A percentile compares a stretch with the other conserved stretches of the same genome.
Evolutionary conservation across 2,797 vertebrate species (phyloP).

Genomic region (Rhinichthys osculus): DNA sequence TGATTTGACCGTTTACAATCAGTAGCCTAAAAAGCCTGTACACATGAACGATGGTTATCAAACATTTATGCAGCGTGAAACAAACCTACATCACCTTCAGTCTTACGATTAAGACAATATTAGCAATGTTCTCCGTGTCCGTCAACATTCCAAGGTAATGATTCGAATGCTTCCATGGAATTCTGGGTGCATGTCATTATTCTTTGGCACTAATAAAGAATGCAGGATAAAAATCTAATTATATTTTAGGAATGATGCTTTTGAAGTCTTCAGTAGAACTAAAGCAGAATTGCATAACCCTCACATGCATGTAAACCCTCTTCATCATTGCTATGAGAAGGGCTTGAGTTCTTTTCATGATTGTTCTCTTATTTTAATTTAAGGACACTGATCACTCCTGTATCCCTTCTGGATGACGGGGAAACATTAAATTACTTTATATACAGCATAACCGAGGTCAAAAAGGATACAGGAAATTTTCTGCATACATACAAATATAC

Average conservation of each 20-base stretch:
- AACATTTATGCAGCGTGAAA: not conserved
- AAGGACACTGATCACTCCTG: not conserved
- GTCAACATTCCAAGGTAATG: not conserved
- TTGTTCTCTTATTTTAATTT: not conserved
- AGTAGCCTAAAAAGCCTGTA: not conserved
- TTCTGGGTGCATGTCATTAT: not conserved
- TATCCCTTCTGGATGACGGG: not conserved
- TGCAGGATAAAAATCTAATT: not conserved
- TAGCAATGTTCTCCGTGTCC: not conserved
- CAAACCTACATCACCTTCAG: constrained; percentile 6
- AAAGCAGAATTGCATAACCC: not conserved
- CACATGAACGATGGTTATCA: not conserved
- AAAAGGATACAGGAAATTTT: not conserved
- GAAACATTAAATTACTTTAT: constrained; percentile 54
- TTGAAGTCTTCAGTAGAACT: constrained; percentile 4
- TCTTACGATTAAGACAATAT: constrained; percentile 41
- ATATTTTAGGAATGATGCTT: not conserved
- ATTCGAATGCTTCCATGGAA: not conserved
- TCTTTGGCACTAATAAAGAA: constrained; percentile 22
- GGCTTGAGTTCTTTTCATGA: constrained; percentile 29
- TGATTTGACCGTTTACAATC: not conserved
- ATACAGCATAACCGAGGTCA: constrained; percentile 38
- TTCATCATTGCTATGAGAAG: constrained; percentile 2
- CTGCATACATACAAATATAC: constrained; percentile 55
- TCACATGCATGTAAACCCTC: too few relatives aligned